Base-by-base conservation (phyloP, 2,888 invertebrate genomes). In the Lamellibrachia columna region DNA sequence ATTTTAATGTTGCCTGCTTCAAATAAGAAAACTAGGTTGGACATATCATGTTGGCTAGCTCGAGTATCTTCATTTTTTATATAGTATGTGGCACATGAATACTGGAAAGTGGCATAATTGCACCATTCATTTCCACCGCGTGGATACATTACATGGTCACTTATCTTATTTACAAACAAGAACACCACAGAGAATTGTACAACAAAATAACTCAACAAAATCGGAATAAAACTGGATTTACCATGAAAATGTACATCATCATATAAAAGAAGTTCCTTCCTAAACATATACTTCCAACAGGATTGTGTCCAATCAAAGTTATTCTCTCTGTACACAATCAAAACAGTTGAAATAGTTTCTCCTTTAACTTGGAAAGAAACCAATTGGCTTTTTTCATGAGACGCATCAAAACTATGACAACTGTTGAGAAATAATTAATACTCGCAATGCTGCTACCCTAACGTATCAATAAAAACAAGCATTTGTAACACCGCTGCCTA, bases 81-180 rank as follows among this genome's bases (percentile, higher is more conserved):
- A 75, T 11, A 75, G 1, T 75, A 75, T 75, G 75, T 75, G 75
- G 75, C 75, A 75, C 75, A 75, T 75, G 75, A 75, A 75, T 75
- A 75, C 75, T 75, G 75, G 15, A n/a, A 75, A 22, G n/a, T 15
- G 75, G 75, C 75, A 75, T 75, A 75, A 75, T n/a, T 75, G 75
- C 75, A 75, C 75, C 15, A 75, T 11, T 75, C 15, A 11, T 15
- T 75, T 75, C 75, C 75, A 75, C 6, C 75, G n/a, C n/a, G 75
- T 15, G n/a, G 15, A 75, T 6, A 15, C n/a, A 22, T 22, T 15
- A 75, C n/a, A 22, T 22, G 6, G 15, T 75, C 75, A 75, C 75
- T 75, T 75, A 75, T 75, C 75, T 75, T 75, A 75, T 75, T 75
- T 75, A 75, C 75, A 75, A 75, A 75, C 75, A 75, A 75, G 75